Evolutionary conservation across 2,888 invertebrate species (phyloP).

Genomic region (Monoplex corrugatus): DNA sequence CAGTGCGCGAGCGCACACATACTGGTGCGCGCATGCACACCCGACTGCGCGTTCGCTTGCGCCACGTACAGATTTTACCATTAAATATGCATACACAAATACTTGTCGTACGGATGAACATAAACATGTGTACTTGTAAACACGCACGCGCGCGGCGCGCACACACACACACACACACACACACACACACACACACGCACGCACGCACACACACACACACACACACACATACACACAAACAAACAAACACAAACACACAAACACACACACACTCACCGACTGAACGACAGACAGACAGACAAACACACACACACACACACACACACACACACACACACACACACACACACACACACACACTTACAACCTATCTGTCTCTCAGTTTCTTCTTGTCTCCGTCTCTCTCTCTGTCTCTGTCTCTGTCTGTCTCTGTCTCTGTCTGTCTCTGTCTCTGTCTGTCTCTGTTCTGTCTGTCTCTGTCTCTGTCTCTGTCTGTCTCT

Average conservation of each 20-base stretch:
- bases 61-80: too few species aligned
- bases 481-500: background rate
- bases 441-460: background rate
- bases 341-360: background rate
- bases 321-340: background rate
- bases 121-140: too few species aligned
- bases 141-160: too few species aligned
- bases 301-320: slow-evolving; percentile 24
- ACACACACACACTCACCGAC: background rate
- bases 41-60: too few species aligned
- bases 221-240: background rate
- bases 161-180: background rate
- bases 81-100: too few species aligned
- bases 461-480: background rate
- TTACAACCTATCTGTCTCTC: too few species aligned
- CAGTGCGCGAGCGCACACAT: too few species aligned
- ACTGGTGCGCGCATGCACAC: too few species aligned
- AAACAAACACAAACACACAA: background rate
- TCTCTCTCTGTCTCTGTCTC: background rate
- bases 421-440: background rate
- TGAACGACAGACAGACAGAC: background rate
- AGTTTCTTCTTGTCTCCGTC: background rate
- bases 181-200: background rate
- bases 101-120: too few species aligned
- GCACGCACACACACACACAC: background rate